These are phyloP conservation scores for Epiblema foenella DNA, from an alignment of 2,888 invertebrate species.

Conservation along the genomic window DNA sequence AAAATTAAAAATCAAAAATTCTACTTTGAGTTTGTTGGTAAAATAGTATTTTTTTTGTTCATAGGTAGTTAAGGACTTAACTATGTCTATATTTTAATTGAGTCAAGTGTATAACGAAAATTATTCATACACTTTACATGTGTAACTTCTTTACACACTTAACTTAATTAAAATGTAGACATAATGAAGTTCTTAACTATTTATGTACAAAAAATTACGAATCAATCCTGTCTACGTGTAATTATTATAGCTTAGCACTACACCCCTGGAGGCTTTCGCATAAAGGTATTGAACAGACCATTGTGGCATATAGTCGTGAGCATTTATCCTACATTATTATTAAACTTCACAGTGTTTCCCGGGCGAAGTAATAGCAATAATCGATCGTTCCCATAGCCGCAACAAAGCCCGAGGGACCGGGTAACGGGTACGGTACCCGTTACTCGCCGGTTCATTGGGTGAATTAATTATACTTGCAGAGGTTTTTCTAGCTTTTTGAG, in stretches of 20 bases:
- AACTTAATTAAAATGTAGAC: too few species aligned
- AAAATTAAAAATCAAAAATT: too few species aligned
- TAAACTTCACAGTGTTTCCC: conserved; percentile 39
- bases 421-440: conserved; percentile 42
- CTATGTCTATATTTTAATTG: too few species aligned
- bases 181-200: too few species aligned
- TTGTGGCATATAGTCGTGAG: conserved; percentile 39
- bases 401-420: conserved; percentile 34
- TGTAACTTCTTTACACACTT: too few species aligned
- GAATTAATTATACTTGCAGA: conserved; percentile 43
- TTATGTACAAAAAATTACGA: too few species aligned
- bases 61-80: too few species aligned
- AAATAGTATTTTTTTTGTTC: too few species aligned
- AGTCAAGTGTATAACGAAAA: too few species aligned
- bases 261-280: conserved; percentile 6
- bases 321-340: conserved; percentile 39
- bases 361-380: conserved; percentile 39
- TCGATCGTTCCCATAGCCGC: conserved; percentile 38
- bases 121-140: too few species aligned
- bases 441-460: conserved; percentile 44
- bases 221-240: too few species aligned
- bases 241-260: background rate
- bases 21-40: too few species aligned
- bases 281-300: conserved; percentile 25
- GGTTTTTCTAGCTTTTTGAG: conserved; percentile 31